Evolutionary conservation across 2,113 vertebrate genomes (phyloP).

Genomic region (Vidua chalybeata): DNA sequence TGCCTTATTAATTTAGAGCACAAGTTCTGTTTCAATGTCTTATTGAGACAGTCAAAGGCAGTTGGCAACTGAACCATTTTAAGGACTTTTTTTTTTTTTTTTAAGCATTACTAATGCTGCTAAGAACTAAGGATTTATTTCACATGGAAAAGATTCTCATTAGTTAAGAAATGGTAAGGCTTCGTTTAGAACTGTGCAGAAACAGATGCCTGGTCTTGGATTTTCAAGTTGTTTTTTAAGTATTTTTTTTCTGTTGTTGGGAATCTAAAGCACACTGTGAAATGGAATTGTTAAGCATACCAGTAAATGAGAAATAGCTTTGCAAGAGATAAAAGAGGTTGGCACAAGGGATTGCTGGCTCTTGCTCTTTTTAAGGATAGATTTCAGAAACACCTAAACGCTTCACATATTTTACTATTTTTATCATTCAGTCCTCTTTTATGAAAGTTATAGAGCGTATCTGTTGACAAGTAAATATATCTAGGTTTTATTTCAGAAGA

Average conservation of each 20-base stretch:
- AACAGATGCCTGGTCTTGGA: background rate
- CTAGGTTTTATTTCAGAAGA: slow-evolving; percentile 40
- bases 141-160: slow-evolving; percentile 25
- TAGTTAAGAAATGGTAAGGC: slow-evolving; percentile 11
- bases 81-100: background rate
- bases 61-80: slow-evolving; percentile 31
- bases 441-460: background rate
- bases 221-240: slow-evolving; percentile 2
- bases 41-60: slow-evolving; percentile 32
- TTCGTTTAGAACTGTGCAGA: slow-evolving; percentile 10
- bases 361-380: slow-evolving; percentile 19
- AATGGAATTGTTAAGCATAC: slow-evolving; percentile 18
- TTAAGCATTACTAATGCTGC: slow-evolving; percentile 46
- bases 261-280: slow-evolving; percentile 1
- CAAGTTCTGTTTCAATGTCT: slow-evolving; percentile 35
- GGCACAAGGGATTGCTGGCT: background rate
- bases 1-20: slow-evolving; percentile 72
- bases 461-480: slow-evolving; percentile 41
- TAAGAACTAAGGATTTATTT: slow-evolving; percentile 50
- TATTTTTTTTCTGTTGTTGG: background rate
- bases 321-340: slow-evolving; percentile 5
- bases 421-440: background rate
- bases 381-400: slow-evolving; percentile 8
- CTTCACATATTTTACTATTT: slow-evolving; percentile 5
- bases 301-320: background rate